Base-by-base conservation (phyloP, 2,888 invertebrate species). In the Sminthurides aquaticus region DNA sequence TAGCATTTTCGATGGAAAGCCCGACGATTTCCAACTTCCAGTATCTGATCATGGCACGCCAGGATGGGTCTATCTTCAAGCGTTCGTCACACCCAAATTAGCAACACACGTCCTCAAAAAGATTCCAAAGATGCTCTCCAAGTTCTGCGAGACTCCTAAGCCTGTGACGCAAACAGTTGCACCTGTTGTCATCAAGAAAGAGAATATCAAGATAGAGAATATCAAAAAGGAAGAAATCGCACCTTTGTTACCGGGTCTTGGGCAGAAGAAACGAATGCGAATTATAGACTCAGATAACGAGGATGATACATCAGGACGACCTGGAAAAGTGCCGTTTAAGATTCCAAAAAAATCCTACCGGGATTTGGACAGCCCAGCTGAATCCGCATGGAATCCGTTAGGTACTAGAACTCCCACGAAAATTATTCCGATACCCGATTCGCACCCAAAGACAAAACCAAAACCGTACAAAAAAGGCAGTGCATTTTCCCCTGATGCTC, bases 1-100 rank as follows among this genome's bases (percentile, higher is more conserved):
- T 1, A 55, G 56, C 43, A 56, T 62, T 20, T 26, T 62, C 18
- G 62, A 62, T 48, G 56, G 29, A 26, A 62, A 62, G 43, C 43
- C 55, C 11, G 60, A 49, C 8, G 49, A 49, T 27, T 34, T 34
- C 26, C 18, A n/a, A 15, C n/a, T 55, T 25, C 29, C 28, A 25
- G 43, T 27, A 2, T 22, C 34, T 2, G 56, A 62, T 2, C 18
- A 20, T 15, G 26, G 48, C 8, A 56, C 25, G 18, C 62, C 62
- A n/a, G 62, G 56, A 8, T 62, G 62, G 62, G 27, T 62, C 3
- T 56, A 43, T 20, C 27, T 62, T 1, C 24, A 29, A 11, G 20
- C 56, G 1, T 24, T 62, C 2, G 34, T 62, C 48, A 62, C 62
- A 3, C 62, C 49, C 8, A 60, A 60, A 26, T 18, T 56, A 2